phyloP scores from a whole-genome alignment of 1,140 invertebrate species.

The Battus philenor region DNA sequence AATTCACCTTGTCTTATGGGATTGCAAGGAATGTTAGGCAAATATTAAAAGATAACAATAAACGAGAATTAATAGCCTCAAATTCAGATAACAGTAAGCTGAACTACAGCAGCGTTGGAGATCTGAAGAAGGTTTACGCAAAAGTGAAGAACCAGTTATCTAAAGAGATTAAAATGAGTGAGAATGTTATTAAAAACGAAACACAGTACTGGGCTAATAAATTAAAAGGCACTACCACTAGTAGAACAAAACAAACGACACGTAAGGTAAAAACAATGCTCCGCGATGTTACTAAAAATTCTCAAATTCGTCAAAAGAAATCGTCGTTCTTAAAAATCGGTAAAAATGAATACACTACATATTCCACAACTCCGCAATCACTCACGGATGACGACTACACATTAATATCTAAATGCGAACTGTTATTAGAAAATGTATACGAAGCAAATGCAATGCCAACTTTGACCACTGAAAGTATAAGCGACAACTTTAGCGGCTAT shows the following conservation, averaged over 20 bases:
- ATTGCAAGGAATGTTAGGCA: too few relatives aligned
- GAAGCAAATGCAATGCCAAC: constrained; percentile 35
- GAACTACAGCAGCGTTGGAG: constrained; percentile 34
- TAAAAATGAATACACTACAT: constrained; percentile 4
- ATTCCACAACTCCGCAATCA: constrained; percentile 1
- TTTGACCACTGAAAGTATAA: constrained; percentile 20
- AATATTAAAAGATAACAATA: too few relatives aligned
- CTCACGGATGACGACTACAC: constrained; percentile 30
- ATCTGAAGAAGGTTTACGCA: constrained; percentile 39
- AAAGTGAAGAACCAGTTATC: constrained; percentile 40
- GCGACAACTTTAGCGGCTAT: constrained; percentile 1
- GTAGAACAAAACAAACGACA: neutral
- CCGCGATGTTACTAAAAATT: neutral
- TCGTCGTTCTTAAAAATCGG: neutral
- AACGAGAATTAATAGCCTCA: constrained; percentile 29
- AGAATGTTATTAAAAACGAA: constrained; percentile 6
- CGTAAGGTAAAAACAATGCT: neutral
- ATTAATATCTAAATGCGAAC: constrained; percentile 45
- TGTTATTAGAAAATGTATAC: constrained; percentile 38
- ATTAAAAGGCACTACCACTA: neutral
- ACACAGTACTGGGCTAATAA: constrained; percentile 2
- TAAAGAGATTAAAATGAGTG: constrained; percentile 18
- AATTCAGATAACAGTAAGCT: too few relatives aligned
- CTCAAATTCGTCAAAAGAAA: neutral
- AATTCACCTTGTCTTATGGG: too few relatives aligned